Evolutionary conservation across 2,888 invertebrate species (phyloP).

Genomic region (Cephus pygmeus): DNA sequence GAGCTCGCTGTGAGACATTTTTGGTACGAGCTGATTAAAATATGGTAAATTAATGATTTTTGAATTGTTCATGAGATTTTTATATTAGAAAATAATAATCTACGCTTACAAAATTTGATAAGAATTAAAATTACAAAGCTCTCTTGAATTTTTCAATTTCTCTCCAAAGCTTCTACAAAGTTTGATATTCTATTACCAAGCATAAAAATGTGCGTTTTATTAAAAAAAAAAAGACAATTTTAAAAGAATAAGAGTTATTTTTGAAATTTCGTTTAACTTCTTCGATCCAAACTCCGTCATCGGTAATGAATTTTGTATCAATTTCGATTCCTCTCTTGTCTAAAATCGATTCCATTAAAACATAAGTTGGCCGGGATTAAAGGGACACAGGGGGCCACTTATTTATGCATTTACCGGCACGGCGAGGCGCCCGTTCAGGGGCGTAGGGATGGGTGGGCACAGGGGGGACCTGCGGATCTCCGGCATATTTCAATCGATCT

Average conservation of each 20-base stretch:
- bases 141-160: neutral
- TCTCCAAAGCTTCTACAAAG: neutral
- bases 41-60: neutral
- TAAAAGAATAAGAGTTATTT: neutral
- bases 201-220: neutral
- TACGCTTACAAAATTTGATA: neutral
- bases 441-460: neutral
- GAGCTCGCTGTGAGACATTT: neutral
- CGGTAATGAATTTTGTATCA: conserved; percentile 17
- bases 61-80: neutral
- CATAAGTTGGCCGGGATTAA: conserved; percentile 36
- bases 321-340: conserved; percentile 16
- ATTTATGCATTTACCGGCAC: conserved; percentile 49
- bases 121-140: neutral
- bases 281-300: conserved; percentile 8
- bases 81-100: neutral
- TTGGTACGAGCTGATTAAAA: neutral
- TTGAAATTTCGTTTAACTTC: neutral
- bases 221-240: neutral
- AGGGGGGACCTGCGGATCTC: conserved; percentile 29
- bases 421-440: conserved; percentile 21
- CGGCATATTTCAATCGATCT: conserved; percentile 55
- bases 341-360: conserved; percentile 37
- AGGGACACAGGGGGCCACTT: conserved; percentile 44
- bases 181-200: neutral